A percentile compares a stretch with the other conserved stretches of the same genome.
Evolutionary conservation across 2,797 vertebrate species (phyloP).

Genomic region (Hypotaenidia philippensis): DNA sequence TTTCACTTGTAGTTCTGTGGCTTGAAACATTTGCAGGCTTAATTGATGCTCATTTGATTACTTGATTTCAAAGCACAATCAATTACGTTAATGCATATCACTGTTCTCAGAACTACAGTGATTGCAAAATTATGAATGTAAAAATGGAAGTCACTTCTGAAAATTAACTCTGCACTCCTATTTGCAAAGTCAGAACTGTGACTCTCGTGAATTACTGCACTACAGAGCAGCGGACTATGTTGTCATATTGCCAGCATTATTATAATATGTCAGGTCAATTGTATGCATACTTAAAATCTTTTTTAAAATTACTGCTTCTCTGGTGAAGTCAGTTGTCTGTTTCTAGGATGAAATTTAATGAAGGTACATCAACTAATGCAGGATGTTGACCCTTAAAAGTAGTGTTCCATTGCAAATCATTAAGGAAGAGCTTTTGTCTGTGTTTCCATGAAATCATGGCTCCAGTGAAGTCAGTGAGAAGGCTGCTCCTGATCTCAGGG

Average conservation of each 20-base stretch:
- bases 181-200: conserved; percentile 57
- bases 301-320: not conserved
- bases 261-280: not conserved
- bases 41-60: conserved; percentile 71
- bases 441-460: not conserved
- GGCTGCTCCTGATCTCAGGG: not conserved
- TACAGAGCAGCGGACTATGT: not conserved
- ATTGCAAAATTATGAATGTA: conserved; percentile 68
- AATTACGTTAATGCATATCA: conserved; percentile 67
- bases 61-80: conserved; percentile 70
- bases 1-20: not conserved
- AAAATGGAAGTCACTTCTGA: conserved; percentile 66
- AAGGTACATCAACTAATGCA: not conserved
- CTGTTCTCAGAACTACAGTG: conserved; percentile 37
- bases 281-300: not conserved
- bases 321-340: not conserved
- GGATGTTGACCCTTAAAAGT: not conserved
- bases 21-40: conserved; percentile 48
- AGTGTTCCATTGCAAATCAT: not conserved
- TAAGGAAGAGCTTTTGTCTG: not conserved
- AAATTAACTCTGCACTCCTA: conserved; percentile 45
- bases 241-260: not conserved
- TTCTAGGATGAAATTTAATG: not conserved
- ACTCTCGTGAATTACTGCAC: conserved; percentile 7
- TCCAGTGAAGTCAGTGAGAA: not conserved